Evolutionary conservation across 2,888 invertebrate species (phyloP).

Genomic region (Conchocele bisecta): DNA sequence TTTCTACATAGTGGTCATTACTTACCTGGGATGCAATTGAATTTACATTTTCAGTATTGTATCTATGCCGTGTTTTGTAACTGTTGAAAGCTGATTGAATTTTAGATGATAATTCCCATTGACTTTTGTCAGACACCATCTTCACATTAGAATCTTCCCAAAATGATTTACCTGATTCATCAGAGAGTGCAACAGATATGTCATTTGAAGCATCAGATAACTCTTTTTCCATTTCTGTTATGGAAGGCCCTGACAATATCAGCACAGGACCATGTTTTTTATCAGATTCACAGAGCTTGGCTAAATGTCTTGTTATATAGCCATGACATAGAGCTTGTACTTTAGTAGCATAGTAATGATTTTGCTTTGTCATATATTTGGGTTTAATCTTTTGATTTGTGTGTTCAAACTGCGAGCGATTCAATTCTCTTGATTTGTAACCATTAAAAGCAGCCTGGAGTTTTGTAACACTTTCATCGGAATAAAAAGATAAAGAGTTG

Average conservation of each 20-base stretch:
- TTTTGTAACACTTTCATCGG: too few species aligned
- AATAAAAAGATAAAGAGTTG: too few species aligned
- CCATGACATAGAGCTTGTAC: constrained; percentile 48
- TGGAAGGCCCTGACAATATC: too few species aligned
- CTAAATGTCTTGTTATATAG: constrained; percentile 33
- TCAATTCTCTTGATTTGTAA: too few species aligned
- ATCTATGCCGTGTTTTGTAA: constrained; percentile 29
- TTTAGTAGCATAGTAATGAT: constrained; percentile 41
- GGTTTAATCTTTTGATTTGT: too few species aligned
- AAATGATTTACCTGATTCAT: constrained; percentile 22
- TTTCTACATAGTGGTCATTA: background rate
- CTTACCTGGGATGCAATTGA: constrained; percentile 4
- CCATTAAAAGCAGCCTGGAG: too few species aligned
- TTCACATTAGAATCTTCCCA: constrained; percentile 52
- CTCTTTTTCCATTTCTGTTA: background rate
- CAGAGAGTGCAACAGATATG: constrained; percentile 6
- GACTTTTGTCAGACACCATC: constrained; percentile 55
- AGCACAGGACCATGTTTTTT: too few species aligned
- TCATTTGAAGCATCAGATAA: constrained; percentile 20
- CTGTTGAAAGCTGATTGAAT: constrained; percentile 41
- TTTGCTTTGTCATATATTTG: too few species aligned
- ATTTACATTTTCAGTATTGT: background rate
- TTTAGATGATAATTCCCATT: constrained; percentile 26
- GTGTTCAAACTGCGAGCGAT: too few species aligned
- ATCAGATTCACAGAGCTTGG: too few species aligned